Percentiles rank a stretch among this genome's conserved stretches.
These are phyloP conservation scores for Mandrillus leucophaeus DNA, from an alignment of 2,113 vertebrate species.

Conservation along the genomic window DNA sequence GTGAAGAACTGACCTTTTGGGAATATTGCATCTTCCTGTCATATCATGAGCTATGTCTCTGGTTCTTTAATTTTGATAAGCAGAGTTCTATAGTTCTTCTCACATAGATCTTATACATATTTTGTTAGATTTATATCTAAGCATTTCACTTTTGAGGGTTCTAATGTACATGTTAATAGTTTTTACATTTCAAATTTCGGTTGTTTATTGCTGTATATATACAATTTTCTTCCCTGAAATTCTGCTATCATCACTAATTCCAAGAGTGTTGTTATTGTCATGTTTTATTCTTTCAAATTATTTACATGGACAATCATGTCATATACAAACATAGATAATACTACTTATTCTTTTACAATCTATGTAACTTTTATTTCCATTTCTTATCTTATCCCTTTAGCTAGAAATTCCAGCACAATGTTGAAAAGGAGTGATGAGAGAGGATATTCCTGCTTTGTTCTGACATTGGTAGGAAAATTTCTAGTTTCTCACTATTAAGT, in stretches of 20 bases:
- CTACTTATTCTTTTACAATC: not conserved
- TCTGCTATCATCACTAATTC: not conserved
- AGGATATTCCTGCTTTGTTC: not conserved
- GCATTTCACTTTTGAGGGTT: not conserved
- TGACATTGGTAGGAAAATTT: not conserved
- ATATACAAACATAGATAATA: not conserved
- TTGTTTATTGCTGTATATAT: not conserved
- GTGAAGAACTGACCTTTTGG: not conserved
- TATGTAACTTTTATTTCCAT: not conserved
- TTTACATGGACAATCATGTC: not conserved
- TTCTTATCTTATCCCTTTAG: not conserved
- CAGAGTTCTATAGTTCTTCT: not conserved
- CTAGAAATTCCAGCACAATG: not conserved
- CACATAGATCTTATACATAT: not conserved
- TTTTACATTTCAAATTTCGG: not conserved
- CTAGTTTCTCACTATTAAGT: not conserved
- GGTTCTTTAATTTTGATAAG: not conserved
- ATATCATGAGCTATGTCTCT: not conserved
- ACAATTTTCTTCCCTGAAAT: not conserved
- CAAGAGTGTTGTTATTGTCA: not conserved
- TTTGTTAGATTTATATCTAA: not conserved
- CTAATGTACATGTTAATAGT: not conserved
- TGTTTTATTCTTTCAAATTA: not conserved
- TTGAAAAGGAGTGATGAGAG: not conserved
- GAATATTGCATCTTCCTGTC: not conserved